Percentiles rank a stretch among this genome's conserved stretches.
These are phyloP conservation scores for Empidonax alnorum DNA, from an alignment of 2,113 vertebrate genomes.

Conservation along the genomic window DNA sequence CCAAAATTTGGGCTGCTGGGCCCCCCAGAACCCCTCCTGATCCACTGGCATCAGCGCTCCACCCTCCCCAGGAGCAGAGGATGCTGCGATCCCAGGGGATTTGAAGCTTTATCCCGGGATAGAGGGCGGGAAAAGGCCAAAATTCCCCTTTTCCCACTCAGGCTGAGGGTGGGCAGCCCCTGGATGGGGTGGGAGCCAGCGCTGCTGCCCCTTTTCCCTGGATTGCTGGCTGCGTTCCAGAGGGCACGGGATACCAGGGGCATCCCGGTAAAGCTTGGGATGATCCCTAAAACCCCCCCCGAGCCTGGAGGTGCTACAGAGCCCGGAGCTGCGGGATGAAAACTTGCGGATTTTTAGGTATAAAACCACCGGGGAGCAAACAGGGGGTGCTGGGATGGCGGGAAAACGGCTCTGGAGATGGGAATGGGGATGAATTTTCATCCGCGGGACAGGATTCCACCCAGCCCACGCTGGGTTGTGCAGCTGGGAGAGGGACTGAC, in stretches of 20 bases:
- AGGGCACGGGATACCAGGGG: background rate
- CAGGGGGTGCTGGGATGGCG: background rate
- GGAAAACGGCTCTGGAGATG: background rate
- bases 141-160: background rate
- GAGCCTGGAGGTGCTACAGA: fast-evolving
- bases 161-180: background rate
- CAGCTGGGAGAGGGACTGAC: background rate
- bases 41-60: fast-evolving
- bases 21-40: background rate
- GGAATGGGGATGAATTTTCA: background rate
- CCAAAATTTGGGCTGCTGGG: background rate
- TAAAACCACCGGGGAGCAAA: fast-evolving
- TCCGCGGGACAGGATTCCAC: background rate
- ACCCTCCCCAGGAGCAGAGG: background rate
- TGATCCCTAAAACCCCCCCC: background rate
- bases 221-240: background rate
- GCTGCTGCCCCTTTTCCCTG: background rate
- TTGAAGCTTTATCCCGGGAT: background rate
- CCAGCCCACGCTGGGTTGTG: fast-evolving
- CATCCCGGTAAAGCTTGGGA: background rate
- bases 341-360: background rate
- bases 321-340: fast-evolving
- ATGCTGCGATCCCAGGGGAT: background rate
- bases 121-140: background rate
- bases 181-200: background rate